Base-by-base conservation (phyloP, 2,888 invertebrate species). In the Archips crataeganus region DNA sequence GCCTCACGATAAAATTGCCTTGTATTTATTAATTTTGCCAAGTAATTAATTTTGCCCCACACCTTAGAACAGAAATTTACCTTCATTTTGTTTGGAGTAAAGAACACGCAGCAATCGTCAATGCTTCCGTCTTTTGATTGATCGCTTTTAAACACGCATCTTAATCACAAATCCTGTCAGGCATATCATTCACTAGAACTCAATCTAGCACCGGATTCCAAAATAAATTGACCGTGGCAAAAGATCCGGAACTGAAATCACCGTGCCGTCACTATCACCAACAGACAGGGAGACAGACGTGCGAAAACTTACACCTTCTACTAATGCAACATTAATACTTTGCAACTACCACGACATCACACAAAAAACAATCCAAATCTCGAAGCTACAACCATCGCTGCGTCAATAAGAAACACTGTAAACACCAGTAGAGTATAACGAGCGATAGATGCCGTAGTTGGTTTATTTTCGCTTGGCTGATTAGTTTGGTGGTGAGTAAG, bases 301-400 rank as follows among this genome's bases (percentile, higher is more conserved):
- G 84, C 82, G 85, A 86, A 85, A 84, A 84, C 82, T 79, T 84
- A 84, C 81, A 84, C 84, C 82, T 78, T 84, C 82, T 80, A 83
- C 84, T 85, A 84, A 85, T 85, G 84, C 79, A 82, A 78, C 66
- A 71, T 64, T 70, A 74, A 70, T 61, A 74, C 64, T 63, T 70
- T 39, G 74, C 69, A 65, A 34, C 57, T 13, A 69, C 74, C 60
- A 70, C 3, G 13, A 61, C 42, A 45, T 3, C 13, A 3, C 34
- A 1, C 4, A 8, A 23, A 61, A 15, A 45, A 45, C 65, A 0
- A 39, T 2, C 34, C 47, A 11, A 36, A 32, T 1, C 13, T 11
- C 39, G 23, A 15, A 45, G 2, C 15, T 1, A 8, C 0, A 23
- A 8, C 51, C 61, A 70, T 32, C 65, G 34, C 64, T 51, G 32